Conservation (phyloP, 2,797 vertebrate species). For the Danio tinwini region DNA sequence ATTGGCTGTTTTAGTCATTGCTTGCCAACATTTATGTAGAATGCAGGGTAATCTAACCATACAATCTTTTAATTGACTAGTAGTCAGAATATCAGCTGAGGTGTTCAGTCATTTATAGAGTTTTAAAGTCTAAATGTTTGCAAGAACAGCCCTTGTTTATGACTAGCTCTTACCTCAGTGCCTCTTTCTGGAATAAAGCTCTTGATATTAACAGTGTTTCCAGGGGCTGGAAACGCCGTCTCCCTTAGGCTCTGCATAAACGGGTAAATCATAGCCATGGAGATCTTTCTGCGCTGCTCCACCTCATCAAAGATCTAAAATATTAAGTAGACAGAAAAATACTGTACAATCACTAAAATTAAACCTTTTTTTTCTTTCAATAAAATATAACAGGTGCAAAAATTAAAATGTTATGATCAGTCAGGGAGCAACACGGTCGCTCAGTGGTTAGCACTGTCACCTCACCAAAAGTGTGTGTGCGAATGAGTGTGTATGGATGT, state of each 20-base stretch:
- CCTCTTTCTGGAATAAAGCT: slow-evolving; percentile 96
- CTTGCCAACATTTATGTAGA: neutral
- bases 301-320: slow-evolving; percentile 94
- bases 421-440: neutral
- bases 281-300: slow-evolving; percentile 93
- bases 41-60: too few relatives aligned
- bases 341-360: neutral
- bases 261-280: slow-evolving; percentile 93
- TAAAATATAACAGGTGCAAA: neutral
- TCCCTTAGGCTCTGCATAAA: slow-evolving; percentile 97
- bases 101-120: too few relatives aligned
- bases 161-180: slow-evolving; percentile 79
- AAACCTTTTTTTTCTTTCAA: neutral
- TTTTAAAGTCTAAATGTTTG: too few relatives aligned
- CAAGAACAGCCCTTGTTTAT: neutral
- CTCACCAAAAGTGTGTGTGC: too few relatives aligned
- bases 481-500: too few relatives aligned
- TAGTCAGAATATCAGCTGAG: too few relatives aligned
- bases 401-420: neutral
- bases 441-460: too few relatives aligned
- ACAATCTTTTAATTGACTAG: neutral
- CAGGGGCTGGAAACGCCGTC: slow-evolving; percentile 89
- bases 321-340: neutral
- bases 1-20: neutral
- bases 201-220: slow-evolving; percentile 92